Conservation (phyloP, 2,888 invertebrate genomes). For the Tridacna crocea region DNA sequence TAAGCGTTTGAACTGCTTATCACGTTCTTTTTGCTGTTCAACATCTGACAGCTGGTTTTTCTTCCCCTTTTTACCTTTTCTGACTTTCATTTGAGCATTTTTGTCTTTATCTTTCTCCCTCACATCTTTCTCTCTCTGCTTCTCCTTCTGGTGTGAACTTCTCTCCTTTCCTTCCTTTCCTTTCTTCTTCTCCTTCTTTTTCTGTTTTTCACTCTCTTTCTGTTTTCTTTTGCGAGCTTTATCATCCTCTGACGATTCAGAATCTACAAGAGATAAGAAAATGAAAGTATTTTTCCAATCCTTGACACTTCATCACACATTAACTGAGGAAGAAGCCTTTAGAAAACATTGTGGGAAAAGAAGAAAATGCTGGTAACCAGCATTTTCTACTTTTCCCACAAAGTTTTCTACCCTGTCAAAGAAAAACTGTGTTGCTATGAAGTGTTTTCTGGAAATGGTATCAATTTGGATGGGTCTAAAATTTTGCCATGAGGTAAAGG, state of each 20-base stretch:
- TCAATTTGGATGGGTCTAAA: too few species aligned
- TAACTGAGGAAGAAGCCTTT: too few species aligned
- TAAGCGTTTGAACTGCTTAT: slow-evolving; percentile 49
- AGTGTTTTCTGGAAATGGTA: too few species aligned
- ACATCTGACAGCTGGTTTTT: slow-evolving; percentile 31
- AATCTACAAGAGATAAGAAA: slow-evolving; percentile 10
- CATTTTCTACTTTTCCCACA: background rate
- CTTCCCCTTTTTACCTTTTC: slow-evolving; percentile 31
- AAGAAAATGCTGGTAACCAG: background rate
- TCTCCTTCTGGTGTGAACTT: slow-evolving; percentile 14
- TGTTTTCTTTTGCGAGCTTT: slow-evolving; percentile 55
- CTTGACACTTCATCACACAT: background rate
- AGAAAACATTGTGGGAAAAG: background rate
- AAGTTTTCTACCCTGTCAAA: too few species aligned
- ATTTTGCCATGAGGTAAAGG: too few species aligned
- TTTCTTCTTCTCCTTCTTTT: slow-evolving; percentile 21
- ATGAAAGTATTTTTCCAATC: background rate
- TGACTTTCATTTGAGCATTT: slow-evolving; percentile 32
- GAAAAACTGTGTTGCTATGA: too few species aligned
- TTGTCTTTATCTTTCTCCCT: slow-evolving; percentile 26
- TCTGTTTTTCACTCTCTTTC: slow-evolving; percentile 30
- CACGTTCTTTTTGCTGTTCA: slow-evolving; percentile 39
- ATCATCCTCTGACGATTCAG: slow-evolving; percentile 67
- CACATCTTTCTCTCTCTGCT: slow-evolving; percentile 33
- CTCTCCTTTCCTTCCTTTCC: slow-evolving; percentile 21